Percentiles rank a stretch among this genome's conserved stretches.
Conservation (phyloP, 2,113 vertebrate genomes). For the Aramus guarauna region DNA sequence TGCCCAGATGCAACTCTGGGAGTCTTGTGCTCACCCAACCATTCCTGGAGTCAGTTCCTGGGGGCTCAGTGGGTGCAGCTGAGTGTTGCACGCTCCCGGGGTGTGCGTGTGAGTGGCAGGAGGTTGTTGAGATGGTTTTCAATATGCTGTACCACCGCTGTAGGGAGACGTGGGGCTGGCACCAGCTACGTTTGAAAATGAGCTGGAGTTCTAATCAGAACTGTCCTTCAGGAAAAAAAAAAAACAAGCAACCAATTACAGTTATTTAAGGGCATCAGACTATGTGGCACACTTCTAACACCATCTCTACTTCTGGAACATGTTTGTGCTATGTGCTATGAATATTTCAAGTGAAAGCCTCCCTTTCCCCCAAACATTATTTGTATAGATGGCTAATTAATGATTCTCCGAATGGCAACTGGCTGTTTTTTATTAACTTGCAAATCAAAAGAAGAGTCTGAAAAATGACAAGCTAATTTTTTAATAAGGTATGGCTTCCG, state of each 20-base stretch:
- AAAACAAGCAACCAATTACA: neutral
- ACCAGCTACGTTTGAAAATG: neutral
- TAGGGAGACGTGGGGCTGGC: neutral
- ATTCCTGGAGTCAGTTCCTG: neutral
- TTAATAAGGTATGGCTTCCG: constrained; percentile 22
- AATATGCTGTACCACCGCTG: neutral
- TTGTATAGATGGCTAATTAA: constrained; percentile 65
- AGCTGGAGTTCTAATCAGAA: neutral
- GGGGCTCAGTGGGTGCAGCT: neutral
- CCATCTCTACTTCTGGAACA: neutral
- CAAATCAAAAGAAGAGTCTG: constrained; percentile 63
- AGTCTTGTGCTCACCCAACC: neutral
- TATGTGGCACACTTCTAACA: neutral
- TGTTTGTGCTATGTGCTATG: neutral
- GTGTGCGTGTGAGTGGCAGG: rapidly evolving
- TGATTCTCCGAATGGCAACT: constrained; percentile 49
- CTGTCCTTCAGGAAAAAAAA: neutral
- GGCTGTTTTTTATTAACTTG: constrained; percentile 61
- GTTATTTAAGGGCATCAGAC: neutral
- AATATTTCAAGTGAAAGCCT: constrained; percentile 3
- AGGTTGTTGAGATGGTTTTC: neutral
- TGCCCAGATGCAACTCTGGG: neutral
- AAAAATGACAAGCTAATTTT: constrained; percentile 59
- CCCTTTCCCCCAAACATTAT: neutral
- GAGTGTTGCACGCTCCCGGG: rapidly evolving